Evolutionary conservation across 2,113 vertebrate species (phyloP).

Genomic region (Sprattus sprattus): DNA sequence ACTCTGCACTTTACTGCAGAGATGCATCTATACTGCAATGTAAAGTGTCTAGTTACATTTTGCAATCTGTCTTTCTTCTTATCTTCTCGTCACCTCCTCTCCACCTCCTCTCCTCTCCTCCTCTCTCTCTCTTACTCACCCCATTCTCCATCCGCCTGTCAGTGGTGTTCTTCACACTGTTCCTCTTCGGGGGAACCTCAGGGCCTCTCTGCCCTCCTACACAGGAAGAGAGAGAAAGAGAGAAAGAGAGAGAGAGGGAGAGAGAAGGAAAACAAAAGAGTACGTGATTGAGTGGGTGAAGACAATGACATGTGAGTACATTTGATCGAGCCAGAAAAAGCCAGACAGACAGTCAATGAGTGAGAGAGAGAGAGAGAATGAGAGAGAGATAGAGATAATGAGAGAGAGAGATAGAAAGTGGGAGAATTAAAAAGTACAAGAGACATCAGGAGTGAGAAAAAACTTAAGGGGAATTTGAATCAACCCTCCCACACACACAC

Average conservation of each 20-base stretch:
- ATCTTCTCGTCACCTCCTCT: background rate
- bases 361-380: background rate
- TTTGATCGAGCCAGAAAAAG: too few relatives aligned
- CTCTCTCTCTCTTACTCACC: slow-evolving; percentile 65
- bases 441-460: too few relatives aligned
- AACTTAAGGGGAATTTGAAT: too few relatives aligned
- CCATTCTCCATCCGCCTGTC: slow-evolving; percentile 80
- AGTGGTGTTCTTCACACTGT: slow-evolving; percentile 68
- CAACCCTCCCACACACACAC: background rate
- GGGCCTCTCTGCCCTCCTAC: slow-evolving; percentile 67
- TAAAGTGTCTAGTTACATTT: too few relatives aligned
- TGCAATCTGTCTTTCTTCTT: too few relatives aligned
- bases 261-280: background rate
- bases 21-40: too few relatives aligned
- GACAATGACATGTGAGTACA: too few relatives aligned
- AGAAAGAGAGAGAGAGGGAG: background rate
- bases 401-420: too few relatives aligned
- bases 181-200: slow-evolving; percentile 74
- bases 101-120: too few relatives aligned
- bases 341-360: too few relatives aligned
- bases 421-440: background rate
- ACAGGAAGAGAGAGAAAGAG: slow-evolving; percentile 15
- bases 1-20: too few relatives aligned
- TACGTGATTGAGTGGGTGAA: background rate
- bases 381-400: background rate